Base-by-base conservation (phyloP, 1,140 invertebrate genomes). In the Episyrphus balteatus region DNA sequence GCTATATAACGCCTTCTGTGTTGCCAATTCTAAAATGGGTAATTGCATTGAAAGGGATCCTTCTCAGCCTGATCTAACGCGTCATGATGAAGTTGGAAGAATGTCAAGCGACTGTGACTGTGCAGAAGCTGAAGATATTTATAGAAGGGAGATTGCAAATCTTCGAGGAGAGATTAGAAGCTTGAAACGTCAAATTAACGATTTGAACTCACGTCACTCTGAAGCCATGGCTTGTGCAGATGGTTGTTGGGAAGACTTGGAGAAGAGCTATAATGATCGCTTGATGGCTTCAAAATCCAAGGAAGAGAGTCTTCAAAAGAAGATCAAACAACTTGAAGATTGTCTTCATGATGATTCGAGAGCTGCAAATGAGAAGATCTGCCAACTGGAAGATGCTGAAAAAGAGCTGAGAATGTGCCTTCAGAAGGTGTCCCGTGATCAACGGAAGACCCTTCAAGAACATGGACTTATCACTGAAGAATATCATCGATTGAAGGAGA, bases 181-280 rank as follows among this genome's bases (percentile, higher is more conserved):
- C 41, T 68, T 74, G 44, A 60, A 58, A 15, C 41, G 48, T 26
- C 59, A 60, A 7, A 75, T 86, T 19, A 70, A 70, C 31, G 81
- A 84, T 40, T 53, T 84, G 7, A 80, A 85, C 56, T 70, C 76
- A 32, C 76, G 81, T 0, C 85, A 85, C 51, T 72, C 83, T 56
- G 80, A 81, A 54, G 86, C 84, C 44, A 68, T 88, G 52, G 78
- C 81, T 52, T 75, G 83, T 47, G 83, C 83, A 2, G 84, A 85
- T 44, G 75, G 81, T 39, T 78, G 86, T 61, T 83, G 84, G 75
- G 76, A 78, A 0, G 78, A 82, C 37, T 73, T 84, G 66, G 82
- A 84, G 54, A 71, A 71, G 2, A 73, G 77, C 0, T 82, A 81
- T 50, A 79, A 80, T 60, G 72, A 71, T 57, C 73, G 70, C 49